These are phyloP conservation scores for Notodonta dromedarius DNA, from an alignment of 2,888 invertebrate species.

Conservation along the genomic window DNA sequence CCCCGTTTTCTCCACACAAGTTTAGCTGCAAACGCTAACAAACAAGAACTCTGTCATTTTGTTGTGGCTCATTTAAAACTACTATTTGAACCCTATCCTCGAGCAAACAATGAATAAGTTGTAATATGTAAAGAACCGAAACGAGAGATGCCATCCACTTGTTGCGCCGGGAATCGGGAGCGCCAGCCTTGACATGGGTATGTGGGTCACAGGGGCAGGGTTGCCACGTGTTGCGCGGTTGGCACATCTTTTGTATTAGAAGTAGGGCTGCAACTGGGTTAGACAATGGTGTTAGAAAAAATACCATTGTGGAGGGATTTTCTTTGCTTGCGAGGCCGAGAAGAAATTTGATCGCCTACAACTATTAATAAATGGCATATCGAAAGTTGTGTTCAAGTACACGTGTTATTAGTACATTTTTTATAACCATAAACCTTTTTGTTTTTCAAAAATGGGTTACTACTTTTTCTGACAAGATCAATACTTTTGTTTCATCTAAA, in stretches of 20 bases:
- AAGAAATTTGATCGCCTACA: background rate
- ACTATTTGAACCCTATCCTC: background rate
- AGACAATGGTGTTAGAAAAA: background rate
- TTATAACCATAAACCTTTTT: too few relatives aligned
- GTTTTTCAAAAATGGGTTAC: too few relatives aligned
- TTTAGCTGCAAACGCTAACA: too few relatives aligned
- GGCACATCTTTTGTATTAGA: background rate
- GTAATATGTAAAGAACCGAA: background rate
- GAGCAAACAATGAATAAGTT: background rate
- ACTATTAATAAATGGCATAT: too few relatives aligned
- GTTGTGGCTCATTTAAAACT: too few relatives aligned
- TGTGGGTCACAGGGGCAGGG: conserved; percentile 6
- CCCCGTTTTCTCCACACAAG: too few relatives aligned
- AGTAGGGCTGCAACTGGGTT: background rate
- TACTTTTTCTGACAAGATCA: too few relatives aligned
- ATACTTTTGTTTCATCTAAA: too few relatives aligned
- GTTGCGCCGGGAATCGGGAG: background rate
- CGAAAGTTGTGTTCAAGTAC: too few relatives aligned
- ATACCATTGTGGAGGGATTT: background rate
- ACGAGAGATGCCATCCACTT: conserved; percentile 1
- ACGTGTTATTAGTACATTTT: too few relatives aligned
- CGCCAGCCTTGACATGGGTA: conserved; percentile 2
- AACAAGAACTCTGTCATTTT: too few relatives aligned
- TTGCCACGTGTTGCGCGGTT: conserved; percentile 4
- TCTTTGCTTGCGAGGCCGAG: background rate